Evolutionary conservation across 2,113 vertebrate genomes (phyloP), one percentile per base, ranked within the genome.

Genomic region (Amphilophus citrinellus): DNA sequence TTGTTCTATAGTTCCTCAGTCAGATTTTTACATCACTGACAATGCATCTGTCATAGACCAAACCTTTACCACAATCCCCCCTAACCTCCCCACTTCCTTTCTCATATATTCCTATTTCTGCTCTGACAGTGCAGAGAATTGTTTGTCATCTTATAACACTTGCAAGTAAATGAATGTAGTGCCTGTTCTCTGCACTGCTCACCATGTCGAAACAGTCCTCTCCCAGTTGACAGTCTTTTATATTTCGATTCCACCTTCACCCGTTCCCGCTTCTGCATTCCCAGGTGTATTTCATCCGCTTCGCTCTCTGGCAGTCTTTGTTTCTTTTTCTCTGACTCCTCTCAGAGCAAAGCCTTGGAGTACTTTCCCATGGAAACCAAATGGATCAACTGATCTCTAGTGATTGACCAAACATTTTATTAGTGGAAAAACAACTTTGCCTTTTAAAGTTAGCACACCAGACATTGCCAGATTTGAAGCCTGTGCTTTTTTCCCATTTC

Each of bases 321-420:
- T 42, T 79, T 53, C 10, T 32, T 53, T 53, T 71, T 71, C 0
- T 71, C 24, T 71, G 17, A 71, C 22, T 71, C 50, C n/a, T 20
- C 60, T 68, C 53, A 10, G 59, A 50, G n/a, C 15, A n/a, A 35
- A 35, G 27, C 57, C 14, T 57, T 50, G 35, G 13, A n/a, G n/a
- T 4, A 17, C 68, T 86, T 86, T 15, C 61, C 47, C 73, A 84
- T 77, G 60, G 76, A n/a, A 86, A 82, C 75, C 4, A 24, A n/a
- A 66, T n/a, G 3, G 20, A 82, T 76, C 17, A 76, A 81, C 42
- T 39, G 44, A 35, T 50, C 14, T 47, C 27, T 8, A 5, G 1
- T 58, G 57, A 77, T 61, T 61, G 76, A 53, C 6, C 9, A 42
- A 60, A 18, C 53, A 7, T 8, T 39, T 57, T 57, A 37, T 53